Evolutionary conservation across 2,113 vertebrate species (phyloP).

Genomic region (Clarias gariepinus): DNA sequence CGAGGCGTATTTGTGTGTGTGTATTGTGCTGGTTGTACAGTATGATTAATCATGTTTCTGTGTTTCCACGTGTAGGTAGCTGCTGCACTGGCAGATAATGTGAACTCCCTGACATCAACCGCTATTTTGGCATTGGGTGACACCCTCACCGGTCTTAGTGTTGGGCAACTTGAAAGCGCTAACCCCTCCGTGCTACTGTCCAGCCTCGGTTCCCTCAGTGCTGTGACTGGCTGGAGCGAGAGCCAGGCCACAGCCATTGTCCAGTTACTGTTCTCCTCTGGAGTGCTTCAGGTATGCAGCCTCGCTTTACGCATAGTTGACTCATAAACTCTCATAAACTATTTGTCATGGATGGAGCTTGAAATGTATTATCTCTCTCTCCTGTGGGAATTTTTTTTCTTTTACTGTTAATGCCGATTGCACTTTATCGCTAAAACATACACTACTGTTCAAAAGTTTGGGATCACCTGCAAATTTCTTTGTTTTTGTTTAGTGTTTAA

Average conservation of each 20-base stretch:
- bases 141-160: slow-evolving; percentile 55
- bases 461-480: too few relatives aligned
- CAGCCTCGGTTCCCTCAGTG: slow-evolving; percentile 50
- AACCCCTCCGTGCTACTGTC: slow-evolving; percentile 7
- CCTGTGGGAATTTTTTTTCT: too few relatives aligned
- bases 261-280: slow-evolving; percentile 50
- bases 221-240: slow-evolving; percentile 59
- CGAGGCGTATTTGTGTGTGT: background rate
- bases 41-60: background rate
- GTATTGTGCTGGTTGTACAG: background rate
- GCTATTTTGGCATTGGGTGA: slow-evolving; percentile 59
- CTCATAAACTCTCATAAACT: background rate
- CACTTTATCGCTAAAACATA: too few relatives aligned
- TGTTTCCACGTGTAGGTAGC: slow-evolving; percentile 57
- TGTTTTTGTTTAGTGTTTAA: too few relatives aligned
- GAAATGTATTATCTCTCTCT: background rate
- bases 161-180: slow-evolving; percentile 53
- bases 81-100: slow-evolving; percentile 62
- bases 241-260: slow-evolving; percentile 67
- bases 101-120: slow-evolving; percentile 39
- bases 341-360: background rate
- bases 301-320: background rate
- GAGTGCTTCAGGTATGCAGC: slow-evolving; percentile 58
- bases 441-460: too few relatives aligned
- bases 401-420: too few relatives aligned